phyloP scores from a whole-genome alignment of 2,888 invertebrate species.

The Drosophila merina region DNA sequence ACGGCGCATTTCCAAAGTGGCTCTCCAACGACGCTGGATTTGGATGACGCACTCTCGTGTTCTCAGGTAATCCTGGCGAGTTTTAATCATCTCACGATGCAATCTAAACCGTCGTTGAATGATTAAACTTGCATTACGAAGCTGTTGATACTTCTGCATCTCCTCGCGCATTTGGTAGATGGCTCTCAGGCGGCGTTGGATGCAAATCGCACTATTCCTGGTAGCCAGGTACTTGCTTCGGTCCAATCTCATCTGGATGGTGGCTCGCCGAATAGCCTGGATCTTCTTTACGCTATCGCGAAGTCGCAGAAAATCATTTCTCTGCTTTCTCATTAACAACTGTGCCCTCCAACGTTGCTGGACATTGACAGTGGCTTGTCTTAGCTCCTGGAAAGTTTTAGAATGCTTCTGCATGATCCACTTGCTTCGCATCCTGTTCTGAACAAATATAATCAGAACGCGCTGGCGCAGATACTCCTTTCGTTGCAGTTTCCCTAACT shows the following conservation, averaged over 20 bases:
- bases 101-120: constrained; percentile 68
- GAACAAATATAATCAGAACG: constrained; percentile 57
- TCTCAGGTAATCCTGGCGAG: constrained; percentile 55
- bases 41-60: constrained; percentile 66
- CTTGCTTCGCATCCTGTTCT: constrained; percentile 55
- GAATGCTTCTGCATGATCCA: constrained; percentile 62
- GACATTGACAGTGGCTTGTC: constrained; percentile 40
- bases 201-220: constrained; percentile 59
- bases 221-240: constrained; percentile 56
- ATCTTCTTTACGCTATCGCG: constrained; percentile 77
- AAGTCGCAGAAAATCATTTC: constrained; percentile 53
- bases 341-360: constrained; percentile 72
- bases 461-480: constrained; percentile 55
- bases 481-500: constrained; percentile 57
- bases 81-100: constrained; percentile 66
- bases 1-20: constrained; percentile 70
- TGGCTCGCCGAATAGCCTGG: constrained; percentile 84
- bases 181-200: constrained; percentile 79
- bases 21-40: constrained; percentile 81
- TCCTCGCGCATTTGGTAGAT: constrained; percentile 52
- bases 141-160: constrained; percentile 38
- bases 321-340: constrained; percentile 55
- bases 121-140: constrained; percentile 49
- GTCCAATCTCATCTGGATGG: constrained; percentile 65
- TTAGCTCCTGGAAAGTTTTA: constrained; percentile 55